A percentile compares a stretch with the other conserved stretches of the same genome.
Evolutionary conservation across 2,888 invertebrate genomes (phyloP).

Genomic region (Agrochola litura): DNA sequence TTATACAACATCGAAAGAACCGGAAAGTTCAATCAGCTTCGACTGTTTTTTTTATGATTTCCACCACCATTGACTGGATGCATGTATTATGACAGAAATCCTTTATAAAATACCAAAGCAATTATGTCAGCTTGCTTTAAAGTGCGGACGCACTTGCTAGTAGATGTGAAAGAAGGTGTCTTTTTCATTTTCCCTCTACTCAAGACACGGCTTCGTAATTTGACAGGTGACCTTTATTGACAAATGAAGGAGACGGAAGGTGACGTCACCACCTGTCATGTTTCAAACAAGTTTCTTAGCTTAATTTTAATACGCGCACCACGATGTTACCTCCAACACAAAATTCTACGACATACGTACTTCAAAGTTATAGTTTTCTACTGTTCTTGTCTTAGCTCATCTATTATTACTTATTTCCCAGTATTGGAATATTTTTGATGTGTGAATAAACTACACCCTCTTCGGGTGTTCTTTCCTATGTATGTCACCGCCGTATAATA

Average conservation of each 20-base stretch:
- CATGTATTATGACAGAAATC: background rate
- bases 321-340: background rate
- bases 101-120: background rate
- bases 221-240: background rate
- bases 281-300: constrained; percentile 1
- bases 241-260: background rate
- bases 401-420: constrained; percentile 9
- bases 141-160: no score
- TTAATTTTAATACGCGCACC: background rate
- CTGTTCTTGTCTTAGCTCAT: background rate
- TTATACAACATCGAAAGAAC: background rate
- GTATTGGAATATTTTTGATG: background rate
- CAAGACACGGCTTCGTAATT: background rate
- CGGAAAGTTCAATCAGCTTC: background rate
- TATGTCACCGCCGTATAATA: background rate
- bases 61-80: background rate
- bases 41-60: background rate
- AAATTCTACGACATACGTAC: background rate
- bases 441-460: no score
- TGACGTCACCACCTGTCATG: constrained; percentile 8
- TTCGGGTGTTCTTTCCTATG: background rate
- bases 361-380: background rate
- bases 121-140: background rate
- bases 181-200: background rate
- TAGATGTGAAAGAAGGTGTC: no score